These are phyloP conservation scores for Sturnus vulgaris DNA, from an alignment of 2,113 vertebrate genomes.

Conservation along the genomic window DNA sequence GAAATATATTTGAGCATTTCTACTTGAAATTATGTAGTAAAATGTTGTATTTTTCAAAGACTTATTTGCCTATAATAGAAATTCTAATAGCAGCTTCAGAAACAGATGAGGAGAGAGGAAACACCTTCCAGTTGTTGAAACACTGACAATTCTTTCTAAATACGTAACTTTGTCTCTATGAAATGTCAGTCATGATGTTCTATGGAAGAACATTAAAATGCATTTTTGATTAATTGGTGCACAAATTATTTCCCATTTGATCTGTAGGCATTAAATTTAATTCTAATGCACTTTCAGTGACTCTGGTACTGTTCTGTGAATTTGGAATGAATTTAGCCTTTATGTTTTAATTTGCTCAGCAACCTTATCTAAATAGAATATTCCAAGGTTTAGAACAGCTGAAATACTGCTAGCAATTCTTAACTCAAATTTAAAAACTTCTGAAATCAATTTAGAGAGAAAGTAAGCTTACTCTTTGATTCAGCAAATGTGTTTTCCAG, in stretches of 20 bases:
- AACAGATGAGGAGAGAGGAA: not conserved
- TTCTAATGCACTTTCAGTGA: conserved; percentile 15
- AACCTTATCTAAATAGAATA: conserved; percentile 38
- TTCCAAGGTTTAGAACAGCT: not conserved
- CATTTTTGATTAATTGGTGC: conserved; percentile 26
- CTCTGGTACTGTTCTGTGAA: not conserved
- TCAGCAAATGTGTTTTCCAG: not conserved
- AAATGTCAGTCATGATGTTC: not conserved
- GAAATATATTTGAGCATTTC: not conserved
- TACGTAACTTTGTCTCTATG: not conserved
- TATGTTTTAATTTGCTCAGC: conserved; percentile 36
- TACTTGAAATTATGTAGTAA: not conserved
- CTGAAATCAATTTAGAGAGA: conserved; percentile 5
- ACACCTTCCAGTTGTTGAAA: not conserved
- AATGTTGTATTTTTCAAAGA: not conserved
- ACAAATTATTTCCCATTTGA: conserved; percentile 51
- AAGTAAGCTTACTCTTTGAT: not conserved
- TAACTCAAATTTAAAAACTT: conserved; percentile 30
- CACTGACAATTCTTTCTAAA: not conserved
- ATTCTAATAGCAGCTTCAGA: not conserved
- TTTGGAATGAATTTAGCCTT: not conserved
- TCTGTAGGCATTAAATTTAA: conserved; percentile 19
- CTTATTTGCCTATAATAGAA: not conserved
- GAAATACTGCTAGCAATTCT: conserved; percentile 6
- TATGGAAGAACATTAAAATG: not conserved